phyloP scores from a whole-genome alignment of 2,113 vertebrate genomes.

The Charina bottae region DNA sequence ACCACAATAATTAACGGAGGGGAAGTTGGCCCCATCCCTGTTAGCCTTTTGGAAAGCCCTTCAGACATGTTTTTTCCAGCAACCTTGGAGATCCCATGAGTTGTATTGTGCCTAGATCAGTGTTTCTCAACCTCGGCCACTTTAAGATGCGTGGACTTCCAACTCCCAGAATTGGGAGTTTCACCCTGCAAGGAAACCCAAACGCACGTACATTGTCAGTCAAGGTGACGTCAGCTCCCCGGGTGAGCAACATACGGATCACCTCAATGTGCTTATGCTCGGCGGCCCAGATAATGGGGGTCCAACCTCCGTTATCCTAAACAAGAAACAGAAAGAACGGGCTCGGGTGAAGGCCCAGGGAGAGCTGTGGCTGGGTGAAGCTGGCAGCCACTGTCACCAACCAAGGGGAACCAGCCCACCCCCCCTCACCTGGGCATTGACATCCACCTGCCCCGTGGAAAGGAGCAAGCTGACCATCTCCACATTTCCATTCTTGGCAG shows the following conservation, averaged over 20 bases:
- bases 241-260: conserved; percentile 84
- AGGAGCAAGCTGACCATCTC: conserved; percentile 86
- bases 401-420: neutral
- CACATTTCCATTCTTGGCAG: conserved; percentile 87
- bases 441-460: conserved; percentile 89
- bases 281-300: conserved; percentile 92
- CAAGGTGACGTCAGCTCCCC: conserved; percentile 87
- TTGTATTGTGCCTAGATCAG: too few species aligned
- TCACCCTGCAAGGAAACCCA: neutral
- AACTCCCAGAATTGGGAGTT: too few species aligned
- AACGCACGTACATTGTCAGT: conserved; percentile 87
- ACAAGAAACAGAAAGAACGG: neutral
- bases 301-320: conserved; percentile 92
- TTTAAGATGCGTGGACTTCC: neutral
- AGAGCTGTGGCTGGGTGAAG: neutral
- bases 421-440: conserved; percentile 85
- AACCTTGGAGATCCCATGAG: too few species aligned
- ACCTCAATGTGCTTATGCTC: conserved; percentile 90
- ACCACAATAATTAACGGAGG: too few species aligned
- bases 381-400: neutral
- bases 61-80: too few species aligned
- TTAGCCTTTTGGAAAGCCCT: too few species aligned
- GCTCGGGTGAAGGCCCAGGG: neutral
- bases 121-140: neutral
- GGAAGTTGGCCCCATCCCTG: too few species aligned